Evolutionary conservation across 2,888 invertebrate species (phyloP).

Genomic region (Eremobia ochroleuca): DNA sequence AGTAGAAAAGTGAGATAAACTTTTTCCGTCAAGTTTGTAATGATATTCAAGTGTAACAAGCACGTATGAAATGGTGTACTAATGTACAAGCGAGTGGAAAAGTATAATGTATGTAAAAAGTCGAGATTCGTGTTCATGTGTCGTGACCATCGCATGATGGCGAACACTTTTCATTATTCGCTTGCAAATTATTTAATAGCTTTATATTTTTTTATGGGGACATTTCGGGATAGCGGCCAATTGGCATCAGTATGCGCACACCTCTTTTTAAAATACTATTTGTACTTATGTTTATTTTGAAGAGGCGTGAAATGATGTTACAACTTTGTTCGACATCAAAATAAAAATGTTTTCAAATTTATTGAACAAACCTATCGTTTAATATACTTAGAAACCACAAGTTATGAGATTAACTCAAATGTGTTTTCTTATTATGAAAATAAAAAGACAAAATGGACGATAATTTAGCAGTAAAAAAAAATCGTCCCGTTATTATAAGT

Average conservation of each 20-base stretch:
- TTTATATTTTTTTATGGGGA: conserved; percentile 63
- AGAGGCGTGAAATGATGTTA: conserved; percentile 32
- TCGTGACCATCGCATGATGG: conserved; percentile 80
- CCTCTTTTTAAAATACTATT: conserved; percentile 31
- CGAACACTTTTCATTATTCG: conserved; percentile 72
- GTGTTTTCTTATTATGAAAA: not conserved
- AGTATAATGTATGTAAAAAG: conserved; percentile 51
- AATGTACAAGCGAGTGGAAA: conserved; percentile 62
- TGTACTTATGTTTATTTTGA: conserved; percentile 23
- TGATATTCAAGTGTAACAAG: conserved; percentile 42
- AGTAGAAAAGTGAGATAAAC: conserved; percentile 49
- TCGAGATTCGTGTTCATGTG: conserved; percentile 72
- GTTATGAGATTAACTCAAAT: no score
- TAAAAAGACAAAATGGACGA: not conserved
- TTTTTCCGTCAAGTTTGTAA: conserved; percentile 28
- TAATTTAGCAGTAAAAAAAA: not conserved
- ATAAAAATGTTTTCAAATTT: conserved; percentile 10
- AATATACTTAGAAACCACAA: not conserved
- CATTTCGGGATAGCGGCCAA: conserved; percentile 47
- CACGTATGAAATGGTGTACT: conserved; percentile 41
- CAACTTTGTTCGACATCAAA: not conserved
- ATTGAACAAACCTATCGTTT: not conserved
- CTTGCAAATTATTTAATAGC: conserved; percentile 80
- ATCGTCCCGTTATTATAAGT: not conserved
- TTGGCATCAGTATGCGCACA: conserved; percentile 41